Conservation (phyloP, 1,140 invertebrate species). For the Magallana ariakensis region DNA sequence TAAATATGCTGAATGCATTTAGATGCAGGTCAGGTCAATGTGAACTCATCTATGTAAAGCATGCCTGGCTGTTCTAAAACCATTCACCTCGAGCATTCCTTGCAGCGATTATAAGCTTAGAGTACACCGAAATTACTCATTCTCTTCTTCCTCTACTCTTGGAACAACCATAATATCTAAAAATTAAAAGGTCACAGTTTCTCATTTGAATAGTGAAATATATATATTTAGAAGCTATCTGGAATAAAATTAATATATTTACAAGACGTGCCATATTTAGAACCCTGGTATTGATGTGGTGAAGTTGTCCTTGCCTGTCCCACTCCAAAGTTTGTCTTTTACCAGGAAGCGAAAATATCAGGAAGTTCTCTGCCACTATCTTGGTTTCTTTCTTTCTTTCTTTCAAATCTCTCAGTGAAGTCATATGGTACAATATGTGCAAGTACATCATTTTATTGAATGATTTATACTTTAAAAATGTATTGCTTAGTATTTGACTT, state of each 20-base stretch:
- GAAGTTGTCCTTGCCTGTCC: background rate
- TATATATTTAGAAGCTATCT: background rate
- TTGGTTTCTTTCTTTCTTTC: too few species aligned
- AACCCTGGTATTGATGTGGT: background rate
- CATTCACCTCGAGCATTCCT: background rate
- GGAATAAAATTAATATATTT: constrained; percentile 19
- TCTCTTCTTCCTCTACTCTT: background rate
- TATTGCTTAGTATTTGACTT: too few species aligned
- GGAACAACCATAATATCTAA: background rate
- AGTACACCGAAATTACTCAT: constrained; percentile 2
- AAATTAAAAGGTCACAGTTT: constrained; percentile 17
- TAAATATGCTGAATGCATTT: background rate
- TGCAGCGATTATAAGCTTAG: background rate
- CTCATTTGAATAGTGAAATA: background rate
- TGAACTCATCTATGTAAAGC: background rate
- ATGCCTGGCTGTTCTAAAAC: background rate
- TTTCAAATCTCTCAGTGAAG: too few species aligned
- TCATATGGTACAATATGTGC: too few species aligned
- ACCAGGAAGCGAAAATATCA: background rate
- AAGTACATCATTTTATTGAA: too few species aligned
- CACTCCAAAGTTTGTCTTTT: background rate
- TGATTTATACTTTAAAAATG: too few species aligned
- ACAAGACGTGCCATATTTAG: background rate
- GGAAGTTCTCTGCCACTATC: too few species aligned
- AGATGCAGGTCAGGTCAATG: background rate